A percentile compares a stretch with the other conserved stretches of the same genome.
phyloP scores from a whole-genome alignment of 2,113 vertebrate species.

The Serinus canaria region DNA sequence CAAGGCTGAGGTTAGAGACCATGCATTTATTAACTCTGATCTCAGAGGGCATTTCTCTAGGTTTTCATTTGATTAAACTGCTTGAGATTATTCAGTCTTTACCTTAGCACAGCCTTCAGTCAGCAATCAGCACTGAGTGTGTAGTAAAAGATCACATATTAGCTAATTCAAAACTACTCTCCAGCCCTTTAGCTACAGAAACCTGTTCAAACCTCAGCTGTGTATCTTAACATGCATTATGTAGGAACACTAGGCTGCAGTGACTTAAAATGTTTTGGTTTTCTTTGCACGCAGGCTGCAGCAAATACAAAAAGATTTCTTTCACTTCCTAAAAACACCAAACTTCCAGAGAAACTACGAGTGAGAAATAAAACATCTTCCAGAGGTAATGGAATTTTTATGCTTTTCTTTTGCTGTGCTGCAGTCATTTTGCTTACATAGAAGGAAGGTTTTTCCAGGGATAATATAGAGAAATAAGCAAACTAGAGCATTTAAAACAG shows the following conservation, averaged over 20 bases:
- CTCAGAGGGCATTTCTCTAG: not conserved
- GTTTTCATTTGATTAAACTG: not conserved
- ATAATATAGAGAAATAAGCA: not conserved
- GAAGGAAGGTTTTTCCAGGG: not conserved
- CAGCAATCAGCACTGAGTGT: not conserved
- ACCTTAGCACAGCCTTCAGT: not conserved
- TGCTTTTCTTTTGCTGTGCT: not conserved
- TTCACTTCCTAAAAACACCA: slow-evolving; percentile 81
- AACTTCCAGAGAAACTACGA: slow-evolving; percentile 76
- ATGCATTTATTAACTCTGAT: not conserved
- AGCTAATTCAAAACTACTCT: slow-evolving; percentile 20
- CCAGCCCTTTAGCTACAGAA: not conserved
- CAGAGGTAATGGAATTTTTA: slow-evolving; percentile 66
- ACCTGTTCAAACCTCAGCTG: not conserved
- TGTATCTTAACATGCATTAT: not conserved
- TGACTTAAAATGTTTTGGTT: not conserved
- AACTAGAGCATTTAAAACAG: not conserved
- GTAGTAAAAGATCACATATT: slow-evolving; percentile 33
- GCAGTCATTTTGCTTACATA: not conserved
- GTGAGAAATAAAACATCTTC: slow-evolving; percentile 72
- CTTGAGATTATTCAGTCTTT: not conserved
- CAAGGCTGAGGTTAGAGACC: not conserved
- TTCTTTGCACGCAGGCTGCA: slow-evolving; percentile 60
- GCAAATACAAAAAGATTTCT: slow-evolving; percentile 76
- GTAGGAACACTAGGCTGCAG: not conserved